Evolutionary conservation across 2,797 vertebrate species (phyloP), one percentile per base, ranked within the genome.

Genomic region (Gymnodraco acuticeps): DNA sequence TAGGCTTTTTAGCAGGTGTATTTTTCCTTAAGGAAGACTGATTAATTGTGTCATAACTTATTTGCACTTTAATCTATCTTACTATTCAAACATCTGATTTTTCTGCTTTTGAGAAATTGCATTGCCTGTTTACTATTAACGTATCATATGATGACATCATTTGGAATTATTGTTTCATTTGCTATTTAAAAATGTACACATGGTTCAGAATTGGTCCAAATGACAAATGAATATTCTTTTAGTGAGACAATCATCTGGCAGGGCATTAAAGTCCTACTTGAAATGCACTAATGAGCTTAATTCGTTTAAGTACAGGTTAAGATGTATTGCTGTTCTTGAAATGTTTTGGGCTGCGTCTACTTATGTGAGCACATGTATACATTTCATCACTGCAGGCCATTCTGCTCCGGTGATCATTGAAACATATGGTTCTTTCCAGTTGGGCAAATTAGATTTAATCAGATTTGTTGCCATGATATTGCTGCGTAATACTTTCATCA

Each of bases 401-500:
- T 78, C 65, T 75, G 64, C 65, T 62, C 73, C 14, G 58, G 78
- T 48, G 70, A 75, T 77, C 71, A 31, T 31, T 56, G 63, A 80
- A 70, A 71, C 67, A 85, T 67, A 38, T 70, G 67, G 38, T 75
- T 79, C 46, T 76, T 82, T 87, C 66, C 61, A 68, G 51, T 14
- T 33, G 64, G 77, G 81, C 67, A 88, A 81, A 88, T 88, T 64
- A 88, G 82, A 74, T 80, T 66, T 80, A 87, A 89, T 91, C 81
- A 73, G 68, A 78, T 75, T 76, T 67, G 33, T 65, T 82, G 80
- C 62, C 45, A 51, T 46, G 61, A 65, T 73, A 56, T 82, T 75
- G 41, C 72, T 73, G 54, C 72, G 64, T 70, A 76, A 87, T 72
- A 69, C 73, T 82, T 77, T 82, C 73, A 74, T 80, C 73, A 8